Conservation (phyloP, 2,888 invertebrate species). For the Andrena fulva region DNA sequence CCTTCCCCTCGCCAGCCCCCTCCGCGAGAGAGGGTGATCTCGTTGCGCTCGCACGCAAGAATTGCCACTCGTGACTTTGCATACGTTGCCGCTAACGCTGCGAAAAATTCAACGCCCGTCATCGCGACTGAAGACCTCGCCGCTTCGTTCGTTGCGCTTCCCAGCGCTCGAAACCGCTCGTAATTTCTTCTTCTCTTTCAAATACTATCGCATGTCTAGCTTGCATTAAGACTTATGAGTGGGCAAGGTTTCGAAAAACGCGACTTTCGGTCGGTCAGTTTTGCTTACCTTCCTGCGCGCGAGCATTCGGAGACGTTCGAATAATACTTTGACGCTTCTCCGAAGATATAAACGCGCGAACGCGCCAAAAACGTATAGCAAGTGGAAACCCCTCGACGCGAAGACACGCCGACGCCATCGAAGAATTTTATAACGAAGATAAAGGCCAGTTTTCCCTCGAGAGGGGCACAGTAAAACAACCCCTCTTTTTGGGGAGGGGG, state of each 20-base stretch:
- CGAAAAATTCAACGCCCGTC: constrained; percentile 52
- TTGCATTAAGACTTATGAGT: no score
- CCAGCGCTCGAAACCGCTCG: constrained; percentile 5
- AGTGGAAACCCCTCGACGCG: no score
- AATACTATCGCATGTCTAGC: no score
- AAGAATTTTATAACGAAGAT: constrained; percentile 27
- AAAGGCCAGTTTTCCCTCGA: neutral
- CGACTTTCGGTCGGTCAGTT: no score
- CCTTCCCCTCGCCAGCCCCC: neutral
- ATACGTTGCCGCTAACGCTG: constrained; percentile 63
- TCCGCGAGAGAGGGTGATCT: constrained; percentile 53
- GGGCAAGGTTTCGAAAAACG: no score
- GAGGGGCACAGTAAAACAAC: neutral
- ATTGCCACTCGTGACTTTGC: constrained; percentile 69
- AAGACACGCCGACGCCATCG: neutral
- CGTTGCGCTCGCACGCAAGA: constrained; percentile 57
- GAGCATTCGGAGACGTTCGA: no score
- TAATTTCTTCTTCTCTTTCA: neutral
- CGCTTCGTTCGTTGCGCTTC: neutral
- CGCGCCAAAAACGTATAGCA: no score
- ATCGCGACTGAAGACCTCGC: constrained; percentile 34
- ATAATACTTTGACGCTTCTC: no score
- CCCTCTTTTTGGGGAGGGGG: neutral
- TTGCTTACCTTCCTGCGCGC: no score
- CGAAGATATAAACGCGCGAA: no score